phyloP scores from a whole-genome alignment of 2,797 vertebrate species.

The Babyrousa celebensis region DNA sequence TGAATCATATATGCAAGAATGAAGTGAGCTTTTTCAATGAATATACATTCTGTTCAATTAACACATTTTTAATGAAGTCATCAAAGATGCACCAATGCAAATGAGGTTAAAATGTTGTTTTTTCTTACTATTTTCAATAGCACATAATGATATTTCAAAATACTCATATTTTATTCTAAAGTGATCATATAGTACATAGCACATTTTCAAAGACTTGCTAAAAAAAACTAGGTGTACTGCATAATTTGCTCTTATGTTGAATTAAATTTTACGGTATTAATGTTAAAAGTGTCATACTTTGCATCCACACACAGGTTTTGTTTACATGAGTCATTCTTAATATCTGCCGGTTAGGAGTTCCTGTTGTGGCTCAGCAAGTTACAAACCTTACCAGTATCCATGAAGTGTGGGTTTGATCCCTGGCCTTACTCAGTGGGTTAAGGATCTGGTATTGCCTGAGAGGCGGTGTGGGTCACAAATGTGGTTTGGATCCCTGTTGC shows the following conservation, averaged over 20 bases:
- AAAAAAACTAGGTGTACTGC: constrained; percentile 10
- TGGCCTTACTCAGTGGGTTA: too few relatives aligned
- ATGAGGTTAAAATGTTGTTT: background rate
- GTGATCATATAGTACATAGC: background rate
- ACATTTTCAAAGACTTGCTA: constrained; percentile 28
- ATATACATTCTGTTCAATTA: constrained; percentile 57
- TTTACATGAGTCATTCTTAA: background rate
- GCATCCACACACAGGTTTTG: background rate
- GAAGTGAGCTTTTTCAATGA: background rate
- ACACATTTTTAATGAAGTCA: constrained; percentile 73
- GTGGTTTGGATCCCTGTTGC: too few relatives aligned
- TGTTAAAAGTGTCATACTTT: background rate
- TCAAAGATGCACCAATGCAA: constrained; percentile 1
- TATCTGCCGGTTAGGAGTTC: background rate
- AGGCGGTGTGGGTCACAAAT: too few relatives aligned
- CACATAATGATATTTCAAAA: constrained; percentile 58
- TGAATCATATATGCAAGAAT: background rate
- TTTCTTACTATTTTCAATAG: constrained; percentile 50
- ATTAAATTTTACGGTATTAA: constrained; percentile 14
- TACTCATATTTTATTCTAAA: constrained; percentile 58
- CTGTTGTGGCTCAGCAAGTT: too few relatives aligned
- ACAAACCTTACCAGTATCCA: too few relatives aligned
- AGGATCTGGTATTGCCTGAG: too few relatives aligned
- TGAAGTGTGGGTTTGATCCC: too few relatives aligned
- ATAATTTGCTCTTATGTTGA: constrained; percentile 22